Evolutionary conservation across 1,140 invertebrate genomes (phyloP).

Genomic region (Teleopsis dalmanni): DNA sequence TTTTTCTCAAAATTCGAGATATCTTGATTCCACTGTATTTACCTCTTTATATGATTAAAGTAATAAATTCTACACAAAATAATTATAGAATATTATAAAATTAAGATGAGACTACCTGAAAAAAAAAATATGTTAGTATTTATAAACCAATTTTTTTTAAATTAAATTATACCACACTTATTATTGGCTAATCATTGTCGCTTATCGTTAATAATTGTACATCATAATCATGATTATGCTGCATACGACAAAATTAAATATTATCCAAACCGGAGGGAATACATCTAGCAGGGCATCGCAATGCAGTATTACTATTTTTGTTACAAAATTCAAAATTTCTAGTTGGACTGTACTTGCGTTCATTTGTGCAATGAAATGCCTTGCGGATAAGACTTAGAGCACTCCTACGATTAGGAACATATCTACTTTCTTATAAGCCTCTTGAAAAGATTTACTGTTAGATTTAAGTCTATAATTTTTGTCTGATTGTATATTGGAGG

Average conservation of each 20-base stretch:
- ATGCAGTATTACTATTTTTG: constrained; percentile 26
- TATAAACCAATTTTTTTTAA: neutral
- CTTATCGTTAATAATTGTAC: constrained; percentile 1
- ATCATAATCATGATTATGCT: constrained; percentile 33
- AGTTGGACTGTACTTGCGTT: constrained; percentile 26
- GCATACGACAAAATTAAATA: constrained; percentile 25
- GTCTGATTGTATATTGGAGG: constrained; percentile 12
- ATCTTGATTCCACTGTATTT: too few relatives aligned
- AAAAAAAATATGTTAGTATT: neutral
- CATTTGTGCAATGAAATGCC: constrained; percentile 29
- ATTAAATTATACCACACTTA: too few relatives aligned
- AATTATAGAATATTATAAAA: neutral
- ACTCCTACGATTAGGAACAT: constrained; percentile 26
- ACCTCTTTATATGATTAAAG: neutral
- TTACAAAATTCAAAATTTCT: constrained; percentile 38
- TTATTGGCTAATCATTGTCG: too few relatives aligned
- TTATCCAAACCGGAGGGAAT: constrained; percentile 16
- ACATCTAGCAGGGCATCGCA: constrained; percentile 33
- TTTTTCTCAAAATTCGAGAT: too few relatives aligned
- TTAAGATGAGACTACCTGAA: neutral
- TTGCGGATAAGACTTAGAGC: constrained; percentile 26
- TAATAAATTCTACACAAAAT: neutral
- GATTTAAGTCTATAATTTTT: too few relatives aligned
- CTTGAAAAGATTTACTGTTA: constrained; percentile 3
- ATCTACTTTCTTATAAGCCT: constrained; percentile 7